Evolutionary conservation across 2,888 invertebrate genomes (phyloP).

Genomic region (Chrysomela aeneicollis): DNA sequence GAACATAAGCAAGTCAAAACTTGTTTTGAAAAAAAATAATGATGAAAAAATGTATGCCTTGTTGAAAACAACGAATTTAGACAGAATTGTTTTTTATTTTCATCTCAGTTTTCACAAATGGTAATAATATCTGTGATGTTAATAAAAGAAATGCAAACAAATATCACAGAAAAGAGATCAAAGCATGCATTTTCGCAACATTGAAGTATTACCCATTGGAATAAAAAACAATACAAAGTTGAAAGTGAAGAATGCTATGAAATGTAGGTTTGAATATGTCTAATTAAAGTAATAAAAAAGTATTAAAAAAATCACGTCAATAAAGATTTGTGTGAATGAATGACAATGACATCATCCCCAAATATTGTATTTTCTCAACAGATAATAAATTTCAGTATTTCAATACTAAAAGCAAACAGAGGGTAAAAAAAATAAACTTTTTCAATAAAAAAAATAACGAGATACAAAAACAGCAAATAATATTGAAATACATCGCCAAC

Average conservation of each 20-base stretch:
- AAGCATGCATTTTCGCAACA: neutral
- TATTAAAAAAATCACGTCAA: neutral
- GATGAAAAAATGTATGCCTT: neutral
- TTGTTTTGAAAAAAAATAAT: neutral
- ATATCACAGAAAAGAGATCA: neutral
- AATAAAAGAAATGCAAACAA: neutral
- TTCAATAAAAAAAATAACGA: conserved; percentile 19
- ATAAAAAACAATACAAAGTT: neutral
- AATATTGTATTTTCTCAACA: conserved; percentile 11
- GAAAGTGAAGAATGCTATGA: neutral
- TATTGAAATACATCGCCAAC: conserved; percentile 16
- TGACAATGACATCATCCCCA: neutral
- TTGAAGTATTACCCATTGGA: neutral
- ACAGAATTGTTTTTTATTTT: neutral
- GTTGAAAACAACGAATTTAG: neutral
- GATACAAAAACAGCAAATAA: conserved; percentile 19
- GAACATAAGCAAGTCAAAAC: conserved; percentile 19
- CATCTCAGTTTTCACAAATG: neutral
- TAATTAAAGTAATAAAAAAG: neutral
- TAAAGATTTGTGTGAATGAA: neutral
- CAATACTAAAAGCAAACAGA: conserved; percentile 12
- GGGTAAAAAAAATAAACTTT: conserved; percentile 20
- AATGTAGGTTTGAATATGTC: conserved; percentile 2
- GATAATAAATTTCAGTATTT: conserved; percentile 1
- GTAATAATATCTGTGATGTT: neutral